A percentile compares a stretch with the other conserved stretches of the same genome.
These are phyloP conservation scores for Ellobium chinense DNA, from an alignment of 2,888 invertebrate genomes.

Conservation along the genomic window DNA sequence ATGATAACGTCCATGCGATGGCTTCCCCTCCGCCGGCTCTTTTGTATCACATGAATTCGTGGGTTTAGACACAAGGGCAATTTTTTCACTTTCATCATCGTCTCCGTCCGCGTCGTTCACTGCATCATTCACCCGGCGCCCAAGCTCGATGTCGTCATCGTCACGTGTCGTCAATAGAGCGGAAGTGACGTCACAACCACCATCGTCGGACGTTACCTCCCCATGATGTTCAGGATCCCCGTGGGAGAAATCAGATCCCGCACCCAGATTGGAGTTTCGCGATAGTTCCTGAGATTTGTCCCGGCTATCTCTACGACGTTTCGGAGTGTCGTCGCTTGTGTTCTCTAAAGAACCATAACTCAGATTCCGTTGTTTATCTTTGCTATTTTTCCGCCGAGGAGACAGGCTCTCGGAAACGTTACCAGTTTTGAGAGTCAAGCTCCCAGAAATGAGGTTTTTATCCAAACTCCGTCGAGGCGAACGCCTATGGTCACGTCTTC, in stretches of 20 bases:
- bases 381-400: background rate
- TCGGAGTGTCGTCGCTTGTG: background rate
- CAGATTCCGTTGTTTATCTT: background rate
- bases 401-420: too few species aligned
- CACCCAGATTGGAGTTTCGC: background rate
- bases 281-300: background rate
- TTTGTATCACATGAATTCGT: background rate
- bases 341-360: background rate
- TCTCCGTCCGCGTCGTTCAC: background rate
- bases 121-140: background rate
- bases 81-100: conserved; percentile 1
- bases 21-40: background rate
- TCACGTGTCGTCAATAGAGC: conserved; percentile 1
- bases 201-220: conserved; percentile 1
- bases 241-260: background rate
- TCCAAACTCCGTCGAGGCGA: background rate
- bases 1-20: background rate
- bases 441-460: background rate
- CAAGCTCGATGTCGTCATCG: background rate
- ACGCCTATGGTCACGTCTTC: background rate
- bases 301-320: background rate
- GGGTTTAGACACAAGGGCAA: background rate
- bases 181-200: conserved; percentile 14
- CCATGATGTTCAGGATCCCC: background rate
- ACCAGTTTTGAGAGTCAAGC: too few species aligned